These are phyloP conservation scores for Erebia aethiops DNA, from an alignment of 2,888 invertebrate genomes.

Conservation along the genomic window DNA sequence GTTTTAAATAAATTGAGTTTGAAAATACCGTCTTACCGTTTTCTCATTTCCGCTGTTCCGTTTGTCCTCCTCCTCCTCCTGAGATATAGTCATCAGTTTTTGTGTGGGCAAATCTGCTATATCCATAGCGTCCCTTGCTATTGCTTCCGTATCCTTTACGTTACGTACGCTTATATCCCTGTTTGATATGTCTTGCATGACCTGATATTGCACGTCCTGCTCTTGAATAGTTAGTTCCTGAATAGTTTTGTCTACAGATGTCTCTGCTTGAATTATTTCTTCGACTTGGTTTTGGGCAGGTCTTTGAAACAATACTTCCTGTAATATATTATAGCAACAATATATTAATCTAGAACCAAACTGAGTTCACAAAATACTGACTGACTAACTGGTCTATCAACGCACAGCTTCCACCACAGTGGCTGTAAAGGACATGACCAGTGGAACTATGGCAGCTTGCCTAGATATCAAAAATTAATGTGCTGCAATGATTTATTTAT, in stretches of 20 bases:
- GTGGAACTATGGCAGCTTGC: no score
- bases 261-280: neutral
- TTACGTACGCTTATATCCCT: constrained; percentile 27
- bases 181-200: neutral
- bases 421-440: no score
- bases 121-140: constrained; percentile 42
- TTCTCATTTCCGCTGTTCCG: constrained; percentile 42
- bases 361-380: no score
- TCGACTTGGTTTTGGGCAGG: neutral
- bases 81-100: constrained; percentile 51
- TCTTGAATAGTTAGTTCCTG: neutral
- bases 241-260: neutral
- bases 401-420: no score
- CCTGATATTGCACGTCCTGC: neutral
- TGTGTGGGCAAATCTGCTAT: constrained; percentile 62
- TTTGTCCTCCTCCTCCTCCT: no score
- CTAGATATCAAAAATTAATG: no score
- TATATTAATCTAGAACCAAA: neutral
- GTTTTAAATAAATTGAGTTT: no score
- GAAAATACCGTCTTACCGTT: constrained; percentile 29
- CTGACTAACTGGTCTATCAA: no score
- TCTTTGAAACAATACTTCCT: neutral
- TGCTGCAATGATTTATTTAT: no score
- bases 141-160: constrained; percentile 17
- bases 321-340: neutral